phyloP scores from a whole-genome alignment of 2,797 vertebrate species.

The Trematomus bernacchii region DNA sequence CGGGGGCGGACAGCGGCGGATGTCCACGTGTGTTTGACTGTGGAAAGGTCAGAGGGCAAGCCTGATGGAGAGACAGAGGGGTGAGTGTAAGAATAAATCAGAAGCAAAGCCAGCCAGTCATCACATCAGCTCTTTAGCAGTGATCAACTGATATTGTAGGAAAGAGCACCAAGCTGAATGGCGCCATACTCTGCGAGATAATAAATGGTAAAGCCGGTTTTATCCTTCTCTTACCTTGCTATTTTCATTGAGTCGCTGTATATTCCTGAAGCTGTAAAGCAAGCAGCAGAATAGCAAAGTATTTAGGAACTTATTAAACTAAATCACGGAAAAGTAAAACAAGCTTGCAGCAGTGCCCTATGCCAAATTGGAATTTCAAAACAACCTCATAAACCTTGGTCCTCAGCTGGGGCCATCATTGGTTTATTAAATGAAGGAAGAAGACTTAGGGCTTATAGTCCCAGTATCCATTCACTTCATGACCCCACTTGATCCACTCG shows the following conservation, averaged over 20 bases:
- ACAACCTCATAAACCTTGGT: constrained; percentile 73
- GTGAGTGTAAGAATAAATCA: constrained; percentile 18
- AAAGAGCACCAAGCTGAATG: constrained; percentile 10
- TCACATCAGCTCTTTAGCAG: constrained; percentile 3
- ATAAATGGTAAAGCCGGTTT: constrained; percentile 44
- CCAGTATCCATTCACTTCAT: constrained; percentile 59
- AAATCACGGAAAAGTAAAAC: constrained; percentile 79
- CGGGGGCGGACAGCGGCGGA: constrained; percentile 29
- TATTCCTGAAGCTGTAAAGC: constrained; percentile 73
- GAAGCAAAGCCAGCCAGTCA: constrained; percentile 13
- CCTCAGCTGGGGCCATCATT: constrained; percentile 66
- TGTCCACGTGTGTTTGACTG: constrained; percentile 50
- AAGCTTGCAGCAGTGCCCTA: constrained; percentile 52
- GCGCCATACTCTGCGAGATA: constrained; percentile 24
- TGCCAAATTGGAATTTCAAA: constrained; percentile 78
- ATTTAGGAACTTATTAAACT: constrained; percentile 83
- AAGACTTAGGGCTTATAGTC: constrained; percentile 65
- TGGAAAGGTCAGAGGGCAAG: constrained; percentile 48
- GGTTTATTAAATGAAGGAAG: constrained; percentile 75
- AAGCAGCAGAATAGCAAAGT: constrained; percentile 62
- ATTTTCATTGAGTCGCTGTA: constrained; percentile 67
- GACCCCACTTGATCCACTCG: constrained; percentile 64
- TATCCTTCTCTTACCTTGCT: constrained; percentile 53
- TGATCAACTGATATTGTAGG: constrained; percentile 1
- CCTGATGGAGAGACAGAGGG: constrained; percentile 19